Percentiles rank a stretch among this genome's conserved stretches.
Conservation (phyloP, 2,797 vertebrate species). For the Sternotherus odoratus region DNA sequence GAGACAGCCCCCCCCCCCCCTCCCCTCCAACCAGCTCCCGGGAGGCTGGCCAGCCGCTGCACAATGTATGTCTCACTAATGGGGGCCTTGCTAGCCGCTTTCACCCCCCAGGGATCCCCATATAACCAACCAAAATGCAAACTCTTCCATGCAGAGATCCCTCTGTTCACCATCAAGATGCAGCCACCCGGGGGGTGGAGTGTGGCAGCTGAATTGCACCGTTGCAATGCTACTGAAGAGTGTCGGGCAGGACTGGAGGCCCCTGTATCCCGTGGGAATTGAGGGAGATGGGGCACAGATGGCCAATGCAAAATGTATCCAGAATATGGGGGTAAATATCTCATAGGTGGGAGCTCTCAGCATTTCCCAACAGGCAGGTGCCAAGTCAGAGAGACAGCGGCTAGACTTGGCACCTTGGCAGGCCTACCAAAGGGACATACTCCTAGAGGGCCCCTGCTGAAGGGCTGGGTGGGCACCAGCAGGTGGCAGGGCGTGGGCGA, state of each 20-base stretch:
- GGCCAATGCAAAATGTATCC: neutral
- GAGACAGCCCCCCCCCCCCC: too few relatives aligned
- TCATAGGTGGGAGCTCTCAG: neutral
- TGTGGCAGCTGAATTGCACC: neutral
- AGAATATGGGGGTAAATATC: neutral
- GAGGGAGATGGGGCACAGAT: too few relatives aligned
- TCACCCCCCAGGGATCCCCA: neutral
- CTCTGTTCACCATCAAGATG: neutral
- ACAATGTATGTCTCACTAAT: accelerated
- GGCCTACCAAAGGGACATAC: neutral
- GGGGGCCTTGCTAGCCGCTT: neutral
- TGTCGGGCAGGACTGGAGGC: neutral
- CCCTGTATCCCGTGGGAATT: neutral
- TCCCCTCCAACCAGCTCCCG: neutral
- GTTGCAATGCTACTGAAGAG: neutral
- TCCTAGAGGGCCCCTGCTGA: neutral
- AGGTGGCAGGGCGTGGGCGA: neutral
- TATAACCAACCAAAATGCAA: neutral
- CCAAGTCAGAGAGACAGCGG: neutral
- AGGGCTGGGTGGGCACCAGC: neutral
- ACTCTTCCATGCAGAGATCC: neutral
- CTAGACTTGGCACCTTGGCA: neutral
- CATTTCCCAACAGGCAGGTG: neutral
- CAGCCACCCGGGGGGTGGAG: neutral
- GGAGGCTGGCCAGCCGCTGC: neutral